phyloP scores from a whole-genome alignment of 1,140 invertebrate species.

The Formica exsecta region DNA sequence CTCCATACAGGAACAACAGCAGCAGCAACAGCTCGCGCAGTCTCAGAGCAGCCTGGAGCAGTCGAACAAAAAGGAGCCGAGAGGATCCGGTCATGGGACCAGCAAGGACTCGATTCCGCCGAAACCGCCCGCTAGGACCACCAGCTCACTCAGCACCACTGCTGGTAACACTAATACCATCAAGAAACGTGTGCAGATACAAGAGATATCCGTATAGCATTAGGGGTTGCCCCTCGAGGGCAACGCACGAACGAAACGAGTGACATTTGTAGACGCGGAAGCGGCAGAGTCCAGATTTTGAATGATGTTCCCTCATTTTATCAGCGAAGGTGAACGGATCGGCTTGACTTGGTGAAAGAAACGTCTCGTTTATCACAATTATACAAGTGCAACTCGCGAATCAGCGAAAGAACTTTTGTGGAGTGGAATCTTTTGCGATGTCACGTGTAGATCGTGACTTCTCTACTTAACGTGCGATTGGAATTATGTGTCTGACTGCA shows the following conservation, averaged over 20 bases:
- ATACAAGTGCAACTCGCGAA: not conserved
- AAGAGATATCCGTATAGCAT: constrained; percentile 90
- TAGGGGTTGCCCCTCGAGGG: constrained; percentile 86
- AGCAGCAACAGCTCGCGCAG: constrained; percentile 60
- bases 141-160: constrained; percentile 82
- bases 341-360: not conserved
- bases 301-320: constrained; percentile 14
- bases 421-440: not conserved
- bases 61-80: constrained; percentile 58
- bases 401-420: not conserved
- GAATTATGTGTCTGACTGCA: not conserved
- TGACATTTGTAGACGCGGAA: constrained; percentile 83
- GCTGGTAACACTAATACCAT: constrained; percentile 85
- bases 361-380: not conserved
- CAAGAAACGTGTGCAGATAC: constrained; percentile 90
- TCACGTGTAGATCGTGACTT: not conserved
- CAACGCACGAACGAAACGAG: constrained; percentile 82
- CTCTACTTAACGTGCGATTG: not conserved
- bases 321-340: not conserved
- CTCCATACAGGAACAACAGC: constrained; percentile 77
- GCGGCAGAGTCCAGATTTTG: constrained; percentile 82
- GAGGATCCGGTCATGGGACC: constrained; percentile 55
- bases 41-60: constrained; percentile 69
- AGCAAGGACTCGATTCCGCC: constrained; percentile 82
- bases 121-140: constrained; percentile 85